Conservation (phyloP, 2,797 vertebrate species). For the Acrossocheilus wenchowensis region DNA sequence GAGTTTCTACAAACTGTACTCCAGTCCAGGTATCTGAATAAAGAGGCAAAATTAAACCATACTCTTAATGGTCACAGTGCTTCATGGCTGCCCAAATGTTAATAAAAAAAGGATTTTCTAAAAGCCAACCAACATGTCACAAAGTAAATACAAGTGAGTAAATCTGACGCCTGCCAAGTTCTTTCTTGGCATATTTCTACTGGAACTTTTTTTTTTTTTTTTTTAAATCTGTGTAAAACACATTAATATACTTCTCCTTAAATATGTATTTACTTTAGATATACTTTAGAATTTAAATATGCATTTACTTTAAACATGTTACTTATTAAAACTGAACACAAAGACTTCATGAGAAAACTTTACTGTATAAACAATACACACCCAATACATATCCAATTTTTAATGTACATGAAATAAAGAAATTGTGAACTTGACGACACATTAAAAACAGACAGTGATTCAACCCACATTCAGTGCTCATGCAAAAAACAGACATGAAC, state of each 20-base stretch:
- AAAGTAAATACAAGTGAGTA: conserved; percentile 67
- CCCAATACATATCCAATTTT: not conserved
- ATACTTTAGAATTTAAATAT: not conserved
- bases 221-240: not conserved
- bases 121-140: conserved; percentile 70
- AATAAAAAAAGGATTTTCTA: conserved; percentile 72
- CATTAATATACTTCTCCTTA: not conserved
- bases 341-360: not conserved
- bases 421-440: not conserved
- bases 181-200: conserved; percentile 6
- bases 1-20: conserved; percentile 72
- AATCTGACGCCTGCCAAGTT: conserved; percentile 66
- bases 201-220: no score
- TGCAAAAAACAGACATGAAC: not conserved
- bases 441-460: not conserved
- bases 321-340: conserved; percentile 5
- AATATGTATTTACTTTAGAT: not conserved
- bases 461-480: not conserved
- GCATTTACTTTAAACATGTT: not conserved
- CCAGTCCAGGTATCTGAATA: conserved; percentile 81
- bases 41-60: conserved; percentile 75
- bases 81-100: conserved; percentile 79
- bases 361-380: not conserved
- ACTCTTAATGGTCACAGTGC: conserved; percentile 73
- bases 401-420: not conserved